Evolutionary conservation across 2,797 vertebrate genomes (phyloP), one percentile per base, ranked within the genome.

Genomic region (Falco naumanni): DNA sequence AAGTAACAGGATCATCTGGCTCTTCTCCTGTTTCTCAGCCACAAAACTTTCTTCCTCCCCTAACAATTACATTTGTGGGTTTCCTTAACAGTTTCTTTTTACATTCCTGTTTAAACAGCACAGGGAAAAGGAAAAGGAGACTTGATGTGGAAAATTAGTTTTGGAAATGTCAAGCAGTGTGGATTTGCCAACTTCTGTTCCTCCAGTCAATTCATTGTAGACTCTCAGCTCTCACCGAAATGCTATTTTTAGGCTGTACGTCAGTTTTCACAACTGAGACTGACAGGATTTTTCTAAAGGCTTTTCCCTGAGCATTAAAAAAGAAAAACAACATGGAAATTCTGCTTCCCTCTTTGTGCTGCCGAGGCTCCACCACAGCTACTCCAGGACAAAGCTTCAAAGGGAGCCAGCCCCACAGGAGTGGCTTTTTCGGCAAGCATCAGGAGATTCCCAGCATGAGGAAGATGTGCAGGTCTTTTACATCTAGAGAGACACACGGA

Each of bases 81-180:
- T 97, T 97, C 92, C 96, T 95, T 96, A 97, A 97, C 93, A 91
- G 93, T 96, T 97, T 97, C 96, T 95, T 96, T 86, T 97, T 97
- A 98, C 97, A 96, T 96, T 92, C 93, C 96, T 97, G 95, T 97
- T 95, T 97, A 97, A 98, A 97, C 87, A 95, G 91, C 82, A 89
- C 71, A 88, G 97, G 95, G 95, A 94, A 95, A 97, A 97, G 96
- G 95, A 97, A 97, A 89, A 95, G 88, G 91, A 97, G 96, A 96
- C 96, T 91, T 93, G 83, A 97, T 94, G 96, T 96, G 95, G 96
- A 97, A 97, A 95, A 97, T 97, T 95, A 97, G 96, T 97, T 97
- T 97, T 92, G 93, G 94, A 97, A 95, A 96, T 70, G 95, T 92
- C 94, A 95, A 97, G 92, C 84, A 14, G n/a, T 10, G 43, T 45